phyloP scores from a whole-genome alignment of 2,797 vertebrate genomes.

The Hippopotamyrus pictus region DNA sequence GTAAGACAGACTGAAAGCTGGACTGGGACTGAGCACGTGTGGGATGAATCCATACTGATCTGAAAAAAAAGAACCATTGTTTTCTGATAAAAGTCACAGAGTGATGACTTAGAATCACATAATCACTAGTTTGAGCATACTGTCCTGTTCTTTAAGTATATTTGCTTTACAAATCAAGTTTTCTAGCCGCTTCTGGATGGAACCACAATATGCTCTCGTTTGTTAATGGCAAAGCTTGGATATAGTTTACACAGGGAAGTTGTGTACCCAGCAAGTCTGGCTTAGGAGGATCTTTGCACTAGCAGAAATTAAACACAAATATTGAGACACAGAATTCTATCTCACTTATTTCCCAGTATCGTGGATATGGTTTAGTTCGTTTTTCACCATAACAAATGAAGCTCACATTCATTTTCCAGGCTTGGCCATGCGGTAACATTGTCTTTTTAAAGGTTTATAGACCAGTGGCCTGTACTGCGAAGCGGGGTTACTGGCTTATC shows the following conservation, averaged over 20 bases:
- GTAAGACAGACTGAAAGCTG: not conserved
- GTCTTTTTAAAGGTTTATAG: not conserved
- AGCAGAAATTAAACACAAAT: constrained; percentile 24
- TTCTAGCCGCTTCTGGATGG: not conserved
- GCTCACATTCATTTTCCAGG: not conserved
- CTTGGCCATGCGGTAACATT: not conserved
- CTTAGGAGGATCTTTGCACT: constrained; percentile 9
- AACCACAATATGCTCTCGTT: not conserved
- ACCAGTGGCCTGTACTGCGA: not conserved
- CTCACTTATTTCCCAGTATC: not conserved
- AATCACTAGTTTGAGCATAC: not conserved
- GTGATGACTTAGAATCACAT: constrained; percentile 21
- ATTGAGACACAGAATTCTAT: not conserved
- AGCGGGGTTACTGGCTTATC: too few species aligned
- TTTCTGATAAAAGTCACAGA: constrained; percentile 18
- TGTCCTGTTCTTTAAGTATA: not conserved
- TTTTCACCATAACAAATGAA: not conserved
- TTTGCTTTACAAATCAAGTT: not conserved
- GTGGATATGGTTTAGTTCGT: not conserved
- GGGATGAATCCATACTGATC: not conserved
- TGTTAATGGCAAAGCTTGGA: not conserved
- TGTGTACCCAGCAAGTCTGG: constrained; percentile 5
- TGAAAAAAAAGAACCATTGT: not conserved
- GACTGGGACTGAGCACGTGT: not conserved
- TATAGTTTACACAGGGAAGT: constrained; percentile 5